Percentiles rank a stretch among this genome's conserved stretches.
phyloP scores from a whole-genome alignment of 1,140 invertebrate genomes.

The Acromyrmex heyeri region DNA sequence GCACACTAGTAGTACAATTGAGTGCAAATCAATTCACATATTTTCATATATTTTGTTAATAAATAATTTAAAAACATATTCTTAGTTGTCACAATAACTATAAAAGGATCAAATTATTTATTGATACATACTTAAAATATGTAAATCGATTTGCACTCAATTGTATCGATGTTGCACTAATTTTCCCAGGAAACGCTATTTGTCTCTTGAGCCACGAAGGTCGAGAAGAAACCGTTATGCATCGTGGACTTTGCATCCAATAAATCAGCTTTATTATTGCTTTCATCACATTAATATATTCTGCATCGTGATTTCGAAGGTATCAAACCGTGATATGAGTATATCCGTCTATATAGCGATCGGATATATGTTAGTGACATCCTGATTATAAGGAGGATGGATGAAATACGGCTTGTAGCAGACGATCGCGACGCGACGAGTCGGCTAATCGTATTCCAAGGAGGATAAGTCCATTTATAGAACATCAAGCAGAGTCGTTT shows the following conservation, averaged over 20 bases:
- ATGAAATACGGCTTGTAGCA: slow-evolving; percentile 9
- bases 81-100: too few species aligned
- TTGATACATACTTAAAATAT: too few species aligned
- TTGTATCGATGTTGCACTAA: too few species aligned
- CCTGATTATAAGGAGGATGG: not conserved
- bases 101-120: too few species aligned
- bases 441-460: slow-evolving; percentile 35
- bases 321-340: not conserved
- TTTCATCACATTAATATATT: not conserved
- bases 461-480: slow-evolving; percentile 34
- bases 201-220: not conserved
- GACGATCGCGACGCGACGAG: not conserved
- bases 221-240: not conserved
- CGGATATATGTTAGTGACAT: slow-evolving; percentile 17
- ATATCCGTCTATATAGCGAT: not conserved
- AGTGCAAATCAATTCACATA: too few species aligned
- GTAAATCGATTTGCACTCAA: too few species aligned
- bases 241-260: not conserved
- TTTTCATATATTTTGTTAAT: too few species aligned
- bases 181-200: not conserved
- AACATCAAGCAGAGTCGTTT: slow-evolving; percentile 25
- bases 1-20: too few species aligned
- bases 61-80: too few species aligned
- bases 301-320: not conserved
- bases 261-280: slow-evolving; percentile 13